Evolutionary conservation across 2,888 invertebrate species (phyloP).

Genomic region (Buathra laborator): DNA sequence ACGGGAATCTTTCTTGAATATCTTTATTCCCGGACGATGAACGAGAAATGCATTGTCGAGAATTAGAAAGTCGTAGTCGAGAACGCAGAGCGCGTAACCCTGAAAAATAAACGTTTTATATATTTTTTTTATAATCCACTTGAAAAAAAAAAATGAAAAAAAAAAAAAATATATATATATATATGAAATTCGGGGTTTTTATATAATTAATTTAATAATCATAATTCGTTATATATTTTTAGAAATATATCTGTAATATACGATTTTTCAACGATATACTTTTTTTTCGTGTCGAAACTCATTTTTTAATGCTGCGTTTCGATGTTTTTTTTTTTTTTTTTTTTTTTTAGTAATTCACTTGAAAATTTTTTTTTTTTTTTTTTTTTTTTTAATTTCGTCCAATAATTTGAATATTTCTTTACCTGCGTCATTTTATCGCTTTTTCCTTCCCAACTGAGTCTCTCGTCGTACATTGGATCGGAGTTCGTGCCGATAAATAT

Average conservation of each 20-base stretch:
- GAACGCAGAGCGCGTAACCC: constrained; percentile 96
- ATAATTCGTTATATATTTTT: neutral
- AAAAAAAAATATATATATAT: too few relatives aligned
- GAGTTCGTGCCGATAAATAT: constrained; percentile 96
- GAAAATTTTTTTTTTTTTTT: neutral
- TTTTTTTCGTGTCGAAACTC: neutral
- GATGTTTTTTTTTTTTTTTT: neutral
- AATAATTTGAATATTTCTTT: neutral
- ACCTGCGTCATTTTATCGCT: constrained; percentile 99
- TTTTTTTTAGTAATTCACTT: neutral
- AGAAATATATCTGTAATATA: neutral
- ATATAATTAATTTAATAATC: too few relatives aligned
- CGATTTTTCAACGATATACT: neutral
- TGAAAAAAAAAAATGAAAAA: too few relatives aligned
- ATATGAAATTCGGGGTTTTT: too few relatives aligned
- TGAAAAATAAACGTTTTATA: constrained; percentile 82
- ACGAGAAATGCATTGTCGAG: constrained; percentile 97
- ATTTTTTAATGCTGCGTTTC: too few relatives aligned
- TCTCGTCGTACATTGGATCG: constrained; percentile 95
- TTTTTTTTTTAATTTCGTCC: neutral
- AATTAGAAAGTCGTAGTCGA: constrained; percentile 97
- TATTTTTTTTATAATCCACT: neutral
- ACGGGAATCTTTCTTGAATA: constrained; percentile 92
- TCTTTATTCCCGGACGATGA: constrained; percentile 96
- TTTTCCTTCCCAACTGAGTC: constrained; percentile 97